Base-by-base conservation (phyloP, 2,797 vertebrate genomes). In the Emys orbicularis region DNA sequence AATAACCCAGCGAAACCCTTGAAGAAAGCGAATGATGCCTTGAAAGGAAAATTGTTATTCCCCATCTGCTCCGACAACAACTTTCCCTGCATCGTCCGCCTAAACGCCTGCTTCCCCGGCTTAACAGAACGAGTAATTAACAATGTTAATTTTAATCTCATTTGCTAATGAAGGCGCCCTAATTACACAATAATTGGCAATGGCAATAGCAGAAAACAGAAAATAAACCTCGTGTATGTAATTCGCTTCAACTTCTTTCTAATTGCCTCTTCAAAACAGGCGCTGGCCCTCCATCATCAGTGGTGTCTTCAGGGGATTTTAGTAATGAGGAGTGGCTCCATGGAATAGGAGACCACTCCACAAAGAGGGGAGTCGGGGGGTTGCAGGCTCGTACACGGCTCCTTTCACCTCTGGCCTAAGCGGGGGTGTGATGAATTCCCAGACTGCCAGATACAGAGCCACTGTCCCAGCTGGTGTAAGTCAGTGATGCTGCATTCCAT, bases 101-200 rank as follows among this genome's bases (percentile, higher is more conserved):
- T 41, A 90, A 91, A 83, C 12, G 96, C 90, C 72, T 53, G 56
- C 97, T 97, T 96, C 96, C 79, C 79, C 97, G 96, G 96, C 97
- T 98, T 98, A 98, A 98, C 97, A 93, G 97, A 98, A 98, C 86
- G 77, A 96, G 98, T 98, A 98, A 98, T 98, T 98, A 98, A 98
- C 97, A 81, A 97, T 98, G 98, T 98, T 98, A 98, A 98, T 98
- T 98, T 98, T 98, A 98, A 98, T 98, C 98, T 98, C 97, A 98
- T 98, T 98, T 98, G 98, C 97, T 98, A 98, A 98, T 98, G 98
- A 98, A 98, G 97, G 97, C 97, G 96, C 97, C 94, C 98, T 98
- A 98, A 98, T 98, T 98, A 97, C 98, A 97, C 96, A 95, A 90
- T 98, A 98, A 98, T 98, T 98, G 98, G 98, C 97, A 97, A 96